Evolutionary conservation across 2,888 invertebrate genomes (phyloP).

Genomic region (Palloptera scutellata): DNA sequence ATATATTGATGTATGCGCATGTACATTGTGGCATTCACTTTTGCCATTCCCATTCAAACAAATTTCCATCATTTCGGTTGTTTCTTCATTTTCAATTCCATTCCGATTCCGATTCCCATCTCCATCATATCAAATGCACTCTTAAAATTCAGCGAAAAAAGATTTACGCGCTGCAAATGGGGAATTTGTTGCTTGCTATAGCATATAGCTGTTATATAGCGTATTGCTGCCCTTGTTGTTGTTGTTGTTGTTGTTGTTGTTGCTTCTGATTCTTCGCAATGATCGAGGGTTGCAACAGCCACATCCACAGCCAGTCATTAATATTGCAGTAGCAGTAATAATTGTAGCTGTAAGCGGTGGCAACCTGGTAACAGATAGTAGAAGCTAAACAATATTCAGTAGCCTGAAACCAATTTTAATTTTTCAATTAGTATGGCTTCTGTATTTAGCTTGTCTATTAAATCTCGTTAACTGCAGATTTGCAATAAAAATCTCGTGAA

Average conservation of each 20-base stretch:
- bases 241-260: no score
- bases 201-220: neutral
- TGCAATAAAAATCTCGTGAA: constrained; percentile 35
- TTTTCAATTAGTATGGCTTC: constrained; percentile 59
- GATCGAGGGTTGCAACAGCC: no score
- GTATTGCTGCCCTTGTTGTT: no score
- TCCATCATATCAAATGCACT: constrained; percentile 13
- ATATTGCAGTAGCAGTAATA: constrained; percentile 7
- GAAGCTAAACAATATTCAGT: constrained; percentile 19
- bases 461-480: constrained; percentile 37
- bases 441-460: constrained; percentile 48
- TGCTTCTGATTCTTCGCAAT: neutral
- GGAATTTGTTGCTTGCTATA: constrained; percentile 24
- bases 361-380: neutral
- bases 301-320: no score
- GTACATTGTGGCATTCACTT: no score
- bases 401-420: constrained; percentile 42
- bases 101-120: constrained; percentile 9
- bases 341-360: neutral
- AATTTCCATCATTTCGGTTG: neutral
- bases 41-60: neutral
- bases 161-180: constrained; percentile 34
- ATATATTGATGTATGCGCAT: no score
- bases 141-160: constrained; percentile 24
- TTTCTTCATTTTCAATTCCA: constrained; percentile 4